A percentile compares a stretch with the other conserved stretches of the same genome.
phyloP scores from a whole-genome alignment of 2,888 invertebrate genomes.

The Trichacis sp. region DNA sequence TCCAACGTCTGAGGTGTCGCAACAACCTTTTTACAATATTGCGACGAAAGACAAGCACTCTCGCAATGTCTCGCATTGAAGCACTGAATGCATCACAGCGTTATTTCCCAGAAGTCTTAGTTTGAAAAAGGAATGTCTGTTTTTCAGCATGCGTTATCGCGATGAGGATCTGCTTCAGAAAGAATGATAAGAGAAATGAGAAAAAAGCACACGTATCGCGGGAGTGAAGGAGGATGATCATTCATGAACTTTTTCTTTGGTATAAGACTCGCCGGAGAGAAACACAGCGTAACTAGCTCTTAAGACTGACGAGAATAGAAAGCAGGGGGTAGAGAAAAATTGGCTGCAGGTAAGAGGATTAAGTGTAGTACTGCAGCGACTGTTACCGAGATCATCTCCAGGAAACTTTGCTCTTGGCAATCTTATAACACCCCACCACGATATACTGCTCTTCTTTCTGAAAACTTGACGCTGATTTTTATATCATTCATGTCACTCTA shows the following conservation, averaged over 20 bases:
- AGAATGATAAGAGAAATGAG: neutral
- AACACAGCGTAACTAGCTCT: neutral
- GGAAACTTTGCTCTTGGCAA: conserved; percentile 67
- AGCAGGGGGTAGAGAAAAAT: conserved; percentile 54
- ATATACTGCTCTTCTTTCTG: conserved; percentile 46
- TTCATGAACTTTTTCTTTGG: neutral
- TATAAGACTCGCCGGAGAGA: neutral
- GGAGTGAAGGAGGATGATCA: neutral
- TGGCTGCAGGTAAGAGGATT: conserved; percentile 66
- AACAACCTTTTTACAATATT: conserved; percentile 16
- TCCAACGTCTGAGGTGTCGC: conserved; percentile 11
- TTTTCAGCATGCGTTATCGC: neutral
- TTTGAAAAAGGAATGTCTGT: neutral
- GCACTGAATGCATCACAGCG: conserved; percentile 15
- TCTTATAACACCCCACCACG: conserved; percentile 62
- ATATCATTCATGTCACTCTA: neutral
- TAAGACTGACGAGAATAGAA: conserved; percentile 25
- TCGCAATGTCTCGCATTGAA: conserved; percentile 9
- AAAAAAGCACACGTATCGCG: neutral
- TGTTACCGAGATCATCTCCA: conserved; percentile 61
- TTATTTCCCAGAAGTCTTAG: conserved; percentile 7
- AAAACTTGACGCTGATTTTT: neutral
- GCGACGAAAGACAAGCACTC: conserved; percentile 6
- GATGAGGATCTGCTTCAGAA: neutral
- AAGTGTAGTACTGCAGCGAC: conserved; percentile 60